Percentiles rank a stretch among this genome's conserved stretches.
Evolutionary conservation across 2,113 vertebrate species (phyloP).

Genomic region (Paradoxurus hermaphroditus): DNA sequence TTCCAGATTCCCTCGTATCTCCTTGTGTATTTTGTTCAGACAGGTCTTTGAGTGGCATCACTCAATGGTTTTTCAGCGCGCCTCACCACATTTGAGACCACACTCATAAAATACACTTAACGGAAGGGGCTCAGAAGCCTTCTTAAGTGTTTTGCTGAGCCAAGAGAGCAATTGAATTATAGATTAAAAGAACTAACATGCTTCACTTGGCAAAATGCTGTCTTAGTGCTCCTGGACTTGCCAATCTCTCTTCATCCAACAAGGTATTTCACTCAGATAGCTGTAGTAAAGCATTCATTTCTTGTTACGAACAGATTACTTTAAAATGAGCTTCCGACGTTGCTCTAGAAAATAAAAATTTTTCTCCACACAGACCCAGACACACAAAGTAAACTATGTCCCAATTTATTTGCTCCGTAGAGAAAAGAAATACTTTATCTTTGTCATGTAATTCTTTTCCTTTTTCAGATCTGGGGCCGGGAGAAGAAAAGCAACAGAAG

Average conservation of each 20-base stretch:
- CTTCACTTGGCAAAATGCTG: neutral
- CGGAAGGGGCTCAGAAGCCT: neutral
- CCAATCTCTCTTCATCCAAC: neutral
- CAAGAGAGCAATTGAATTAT: neutral
- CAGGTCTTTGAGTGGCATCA: neutral
- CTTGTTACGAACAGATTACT: neutral
- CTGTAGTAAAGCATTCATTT: neutral
- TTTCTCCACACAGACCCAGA: neutral
- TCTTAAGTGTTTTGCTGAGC: neutral
- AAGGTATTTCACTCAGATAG: neutral
- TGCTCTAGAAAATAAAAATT: neutral
- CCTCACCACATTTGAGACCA: neutral
- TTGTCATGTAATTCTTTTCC: neutral
- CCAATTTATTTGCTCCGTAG: neutral
- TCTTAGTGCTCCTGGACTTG: neutral
- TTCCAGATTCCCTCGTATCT: neutral
- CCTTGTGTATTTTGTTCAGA: neutral
- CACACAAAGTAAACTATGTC: neutral
- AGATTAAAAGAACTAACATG: conserved; percentile 32
- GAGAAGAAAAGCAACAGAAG: neutral
- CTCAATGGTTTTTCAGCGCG: neutral
- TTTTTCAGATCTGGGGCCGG: neutral
- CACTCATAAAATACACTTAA: neutral
- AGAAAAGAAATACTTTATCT: neutral
- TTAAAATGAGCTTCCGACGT: neutral